Evolutionary conservation across 2,888 invertebrate species (phyloP), one percentile per base, ranked within the genome.

Genomic region (Anagyrus pseudococci): DNA sequence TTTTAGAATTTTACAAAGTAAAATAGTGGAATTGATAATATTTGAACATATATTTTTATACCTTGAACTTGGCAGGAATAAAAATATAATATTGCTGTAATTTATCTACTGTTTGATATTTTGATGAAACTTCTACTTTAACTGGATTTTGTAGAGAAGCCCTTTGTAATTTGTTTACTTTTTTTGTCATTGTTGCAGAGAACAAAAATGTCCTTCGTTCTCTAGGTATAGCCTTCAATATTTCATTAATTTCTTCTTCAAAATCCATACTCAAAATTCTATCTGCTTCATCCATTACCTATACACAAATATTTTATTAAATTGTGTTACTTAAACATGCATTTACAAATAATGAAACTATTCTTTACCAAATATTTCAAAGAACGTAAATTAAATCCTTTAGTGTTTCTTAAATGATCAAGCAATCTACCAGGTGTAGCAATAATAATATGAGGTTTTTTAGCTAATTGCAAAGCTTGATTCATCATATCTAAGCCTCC

Each of bases 241-340:
- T 98, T 83, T 98, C 98, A 81, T 98, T 96, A 0, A 98, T 90
- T 83, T 99, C 99, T 13, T 92, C 90, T 83, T 98, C 98, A 78
- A 99, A 99, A 78, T 99, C 99, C 96, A 98, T 96, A 80, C 98
- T 98, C 2, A 99, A 85, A 71, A 99, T 99, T 69, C 98, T 87
- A 82, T 99, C 99, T 0, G 99, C 99, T 87, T 99, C 99, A 73
- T 99, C 99, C 96, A 99, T 96, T 0, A 98, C 93, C 88, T 92
- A 70, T 29, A 67, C n/a, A 68, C 52, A 50, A 64, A 41, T 64
- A n/a, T 44, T 55, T 69, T 57, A 58, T 54, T 48, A 50, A 68
- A 60, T n/a, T n/a, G n/a, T n/a, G n/a, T n/a, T n/a, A n/a, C n/a
- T n/a, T n/a, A 56, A 2, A 29, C 43, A 3, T n/a, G 44, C 49